Evolutionary conservation across 2,888 invertebrate species (phyloP).

Genomic region (Eutolmus rufibarbis): DNA sequence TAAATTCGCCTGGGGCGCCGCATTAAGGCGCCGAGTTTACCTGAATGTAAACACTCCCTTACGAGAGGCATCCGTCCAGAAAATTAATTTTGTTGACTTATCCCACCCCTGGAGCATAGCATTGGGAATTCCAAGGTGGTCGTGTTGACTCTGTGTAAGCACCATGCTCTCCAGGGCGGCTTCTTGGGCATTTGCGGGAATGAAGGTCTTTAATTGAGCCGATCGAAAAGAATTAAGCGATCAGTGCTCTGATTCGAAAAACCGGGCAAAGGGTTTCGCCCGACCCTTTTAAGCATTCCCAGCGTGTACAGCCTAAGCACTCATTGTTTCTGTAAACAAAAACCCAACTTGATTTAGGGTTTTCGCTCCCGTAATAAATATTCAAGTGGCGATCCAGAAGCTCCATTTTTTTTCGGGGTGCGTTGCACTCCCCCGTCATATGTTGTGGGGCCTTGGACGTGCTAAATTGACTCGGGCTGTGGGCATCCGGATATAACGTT

Average conservation of each 20-base stretch:
- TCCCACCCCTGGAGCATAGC: background rate
- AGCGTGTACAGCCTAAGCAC: background rate
- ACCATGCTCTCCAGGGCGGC: background rate
- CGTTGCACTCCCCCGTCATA: background rate
- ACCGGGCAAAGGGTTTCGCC: background rate
- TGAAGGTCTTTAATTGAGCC: background rate
- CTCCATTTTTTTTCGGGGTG: background rate
- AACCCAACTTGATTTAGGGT: conserved; percentile 2
- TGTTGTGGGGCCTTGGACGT: background rate
- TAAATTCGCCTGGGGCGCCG: background rate
- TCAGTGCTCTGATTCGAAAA: background rate
- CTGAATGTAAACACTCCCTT: conserved; percentile 16
- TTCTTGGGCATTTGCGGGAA: background rate
- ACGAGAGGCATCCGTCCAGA: conserved; percentile 1
- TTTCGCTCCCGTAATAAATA: background rate
- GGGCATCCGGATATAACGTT: background rate
- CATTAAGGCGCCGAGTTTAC: background rate
- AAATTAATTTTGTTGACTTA: conserved; percentile 32
- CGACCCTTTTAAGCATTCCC: background rate
- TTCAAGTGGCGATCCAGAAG: background rate
- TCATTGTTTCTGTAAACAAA: conserved; percentile 15
- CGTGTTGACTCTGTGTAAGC: background rate
- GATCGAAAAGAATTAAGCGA: background rate
- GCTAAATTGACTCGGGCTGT: background rate
- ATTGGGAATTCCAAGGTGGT: background rate